Conservation (phyloP, 2,888 invertebrate species). For the Microplitis deprimator region DNA sequence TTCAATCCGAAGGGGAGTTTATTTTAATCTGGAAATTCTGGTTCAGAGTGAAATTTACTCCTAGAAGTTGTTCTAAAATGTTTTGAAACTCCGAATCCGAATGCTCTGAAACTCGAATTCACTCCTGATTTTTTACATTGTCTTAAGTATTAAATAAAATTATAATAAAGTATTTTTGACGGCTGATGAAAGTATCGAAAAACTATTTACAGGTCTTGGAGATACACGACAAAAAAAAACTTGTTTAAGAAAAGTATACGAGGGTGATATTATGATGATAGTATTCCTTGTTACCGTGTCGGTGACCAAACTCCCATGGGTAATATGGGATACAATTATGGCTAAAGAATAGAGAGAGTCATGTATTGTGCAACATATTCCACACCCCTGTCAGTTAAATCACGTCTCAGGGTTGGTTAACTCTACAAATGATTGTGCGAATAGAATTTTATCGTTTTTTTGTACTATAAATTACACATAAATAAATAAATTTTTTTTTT, state of each 20-base stretch:
- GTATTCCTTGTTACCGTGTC: slow-evolving; percentile 69
- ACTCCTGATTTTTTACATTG: too few relatives aligned
- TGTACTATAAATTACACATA: not conserved
- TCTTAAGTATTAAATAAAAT: too few relatives aligned
- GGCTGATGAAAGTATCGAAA: too few relatives aligned
- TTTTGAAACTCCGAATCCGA: too few relatives aligned
- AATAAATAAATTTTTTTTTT: not conserved
- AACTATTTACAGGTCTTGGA: too few relatives aligned
- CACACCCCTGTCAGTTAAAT: slow-evolving; percentile 58
- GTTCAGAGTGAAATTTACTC: too few relatives aligned
- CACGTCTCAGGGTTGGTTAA: slow-evolving; percentile 58
- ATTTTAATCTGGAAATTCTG: too few relatives aligned
- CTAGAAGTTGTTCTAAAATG: too few relatives aligned
- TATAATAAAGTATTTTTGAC: too few relatives aligned
- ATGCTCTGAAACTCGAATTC: too few relatives aligned
- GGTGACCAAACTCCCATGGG: slow-evolving; percentile 64
- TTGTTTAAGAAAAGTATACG: slow-evolving; percentile 9
- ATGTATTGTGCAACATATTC: slow-evolving; percentile 66
- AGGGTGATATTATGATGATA: slow-evolving; percentile 54
- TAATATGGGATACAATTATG: slow-evolving; percentile 71
- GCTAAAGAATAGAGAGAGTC: slow-evolving; percentile 60
- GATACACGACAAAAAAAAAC: not conserved
- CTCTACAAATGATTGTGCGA: slow-evolving; percentile 37
- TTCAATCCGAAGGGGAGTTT: too few relatives aligned
- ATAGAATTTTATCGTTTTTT: slow-evolving; percentile 17